Conservation (phyloP, 1,140 invertebrate genomes). For the Trichonephila clavata region DNA sequence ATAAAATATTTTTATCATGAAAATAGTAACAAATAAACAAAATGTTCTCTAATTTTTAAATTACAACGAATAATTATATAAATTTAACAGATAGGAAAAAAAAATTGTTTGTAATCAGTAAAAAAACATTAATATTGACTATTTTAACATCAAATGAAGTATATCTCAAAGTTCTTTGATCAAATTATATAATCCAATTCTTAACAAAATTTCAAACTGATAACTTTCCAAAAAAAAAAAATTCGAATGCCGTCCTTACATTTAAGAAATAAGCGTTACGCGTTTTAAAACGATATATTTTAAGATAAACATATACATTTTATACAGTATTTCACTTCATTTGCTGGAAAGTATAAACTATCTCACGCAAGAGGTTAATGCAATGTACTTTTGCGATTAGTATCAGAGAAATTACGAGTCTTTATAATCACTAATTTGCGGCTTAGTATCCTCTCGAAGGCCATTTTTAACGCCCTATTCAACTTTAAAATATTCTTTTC, state of each 20-base stretch:
- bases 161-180: too few species aligned
- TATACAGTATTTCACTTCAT: background rate
- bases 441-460: background rate
- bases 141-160: too few species aligned
- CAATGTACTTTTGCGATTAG: background rate
- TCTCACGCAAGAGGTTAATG: background rate
- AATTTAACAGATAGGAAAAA: too few species aligned
- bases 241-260: background rate
- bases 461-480: background rate
- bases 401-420: background rate
- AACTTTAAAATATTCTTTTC: background rate
- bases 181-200: too few species aligned
- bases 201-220: background rate
- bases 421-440: slow-evolving; percentile 12
- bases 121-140: too few species aligned
- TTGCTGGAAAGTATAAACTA: background rate
- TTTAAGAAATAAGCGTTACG: background rate
- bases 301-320: background rate
- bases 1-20: too few species aligned
- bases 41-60: too few species aligned
- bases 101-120: too few species aligned
- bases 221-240: background rate
- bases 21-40: too few species aligned
- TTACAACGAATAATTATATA: too few species aligned
- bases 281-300: background rate